Evolutionary conservation across 2,797 vertebrate species (phyloP).

Genomic region (Phoxinus dragarum): DNA sequence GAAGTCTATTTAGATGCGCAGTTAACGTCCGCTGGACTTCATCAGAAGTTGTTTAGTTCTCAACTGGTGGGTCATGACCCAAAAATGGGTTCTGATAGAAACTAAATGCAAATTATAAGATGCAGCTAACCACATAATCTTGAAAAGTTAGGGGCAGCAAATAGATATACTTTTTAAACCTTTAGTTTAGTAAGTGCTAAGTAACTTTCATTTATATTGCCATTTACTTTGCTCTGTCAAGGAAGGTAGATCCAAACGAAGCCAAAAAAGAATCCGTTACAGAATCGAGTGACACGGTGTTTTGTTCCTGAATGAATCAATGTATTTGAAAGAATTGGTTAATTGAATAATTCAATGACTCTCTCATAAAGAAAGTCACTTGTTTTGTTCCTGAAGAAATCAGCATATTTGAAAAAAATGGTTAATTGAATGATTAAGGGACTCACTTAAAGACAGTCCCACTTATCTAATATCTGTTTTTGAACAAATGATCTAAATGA

Average conservation of each 20-base stretch:
- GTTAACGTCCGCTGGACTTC: not conserved
- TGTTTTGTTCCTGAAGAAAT: not conserved
- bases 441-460: not conserved
- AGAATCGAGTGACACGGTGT: not conserved
- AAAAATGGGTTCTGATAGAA: not conserved
- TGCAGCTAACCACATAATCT: not conserved
- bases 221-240: not conserved
- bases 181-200: not conserved
- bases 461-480: not conserved
- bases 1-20: constrained; percentile 41
- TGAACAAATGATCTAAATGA: not conserved
- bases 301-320: not conserved
- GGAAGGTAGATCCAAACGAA: not conserved
- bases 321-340: not conserved
- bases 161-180: not conserved
- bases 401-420: not conserved
- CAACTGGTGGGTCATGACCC: not conserved
- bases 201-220: not conserved
- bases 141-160: not conserved
- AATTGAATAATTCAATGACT: not conserved
- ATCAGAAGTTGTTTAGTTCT: not conserved
- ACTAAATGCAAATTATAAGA: not conserved
- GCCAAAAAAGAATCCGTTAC: no score
- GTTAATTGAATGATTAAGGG: not conserved
- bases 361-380: not conserved